Conservation (phyloP, 2,888 invertebrate genomes). For the Oscheius sp. region DNA sequence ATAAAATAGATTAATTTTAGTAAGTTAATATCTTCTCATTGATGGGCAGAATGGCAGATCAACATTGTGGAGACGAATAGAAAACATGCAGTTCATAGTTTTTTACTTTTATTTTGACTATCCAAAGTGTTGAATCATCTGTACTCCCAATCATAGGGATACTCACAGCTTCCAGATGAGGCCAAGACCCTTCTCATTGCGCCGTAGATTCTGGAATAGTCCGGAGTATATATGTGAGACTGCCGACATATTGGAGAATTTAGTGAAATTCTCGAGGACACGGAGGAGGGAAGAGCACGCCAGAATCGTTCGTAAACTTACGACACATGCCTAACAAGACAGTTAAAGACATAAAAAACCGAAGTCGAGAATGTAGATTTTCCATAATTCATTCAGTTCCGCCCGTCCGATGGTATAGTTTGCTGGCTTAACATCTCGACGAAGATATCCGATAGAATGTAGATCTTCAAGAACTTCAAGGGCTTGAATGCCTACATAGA, state of each 20-base stretch:
- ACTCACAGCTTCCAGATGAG: conserved; percentile 51
- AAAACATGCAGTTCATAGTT: no score
- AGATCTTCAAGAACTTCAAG: conserved; percentile 58
- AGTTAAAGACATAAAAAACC: no score
- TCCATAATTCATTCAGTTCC: conserved; percentile 50
- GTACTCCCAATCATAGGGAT: conserved; percentile 66
- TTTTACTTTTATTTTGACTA: no score
- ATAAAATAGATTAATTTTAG: no score
- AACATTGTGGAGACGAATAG: no score
- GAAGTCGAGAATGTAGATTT: conserved; percentile 55
- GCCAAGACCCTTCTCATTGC: conserved; percentile 37
- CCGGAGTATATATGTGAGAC: conserved; percentile 61
- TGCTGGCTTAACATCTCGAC: conserved; percentile 51
- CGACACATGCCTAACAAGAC: conserved; percentile 48
- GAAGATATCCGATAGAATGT: conserved; percentile 61
- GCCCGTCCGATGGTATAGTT: conserved; percentile 52
- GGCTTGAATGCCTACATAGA: conserved; percentile 47
- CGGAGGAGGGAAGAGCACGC: conserved; percentile 40
- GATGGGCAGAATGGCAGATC: no score
- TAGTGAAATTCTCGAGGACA: conserved; percentile 29
- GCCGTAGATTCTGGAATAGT: conserved; percentile 58
- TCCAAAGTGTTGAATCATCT: no score
- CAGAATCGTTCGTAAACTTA: conserved; percentile 39
- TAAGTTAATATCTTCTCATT: no score
- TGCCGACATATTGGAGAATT: conserved; percentile 40